These are phyloP conservation scores for Terebella lapidaria DNA, from an alignment of 2,888 invertebrate species.

Conservation along the genomic window DNA sequence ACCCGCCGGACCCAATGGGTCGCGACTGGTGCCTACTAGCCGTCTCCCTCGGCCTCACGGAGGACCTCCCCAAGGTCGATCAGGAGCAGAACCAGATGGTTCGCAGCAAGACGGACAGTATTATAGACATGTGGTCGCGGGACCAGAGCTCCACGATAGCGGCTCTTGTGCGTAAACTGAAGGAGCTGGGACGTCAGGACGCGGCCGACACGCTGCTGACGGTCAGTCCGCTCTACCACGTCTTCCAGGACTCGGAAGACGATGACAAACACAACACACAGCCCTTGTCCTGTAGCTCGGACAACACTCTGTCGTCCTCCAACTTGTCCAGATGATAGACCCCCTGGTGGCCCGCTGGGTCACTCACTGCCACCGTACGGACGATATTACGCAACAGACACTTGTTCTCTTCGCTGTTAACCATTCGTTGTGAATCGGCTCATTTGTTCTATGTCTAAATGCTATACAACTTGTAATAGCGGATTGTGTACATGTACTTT, in stretches of 20 bases:
- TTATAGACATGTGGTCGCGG: conserved; percentile 57
- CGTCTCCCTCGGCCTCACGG: conserved; percentile 58
- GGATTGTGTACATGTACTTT: too few species aligned
- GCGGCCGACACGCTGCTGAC: conserved; percentile 61
- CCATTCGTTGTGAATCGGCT: too few species aligned
- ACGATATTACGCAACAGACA: too few species aligned
- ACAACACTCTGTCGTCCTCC: background rate
- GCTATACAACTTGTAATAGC: too few species aligned
- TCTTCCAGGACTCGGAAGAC: background rate
- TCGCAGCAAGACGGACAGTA: conserved; percentile 52
- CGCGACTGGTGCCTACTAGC: conserved; percentile 60
- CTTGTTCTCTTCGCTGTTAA: too few species aligned
- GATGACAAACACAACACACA: background rate
- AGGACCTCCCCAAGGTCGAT: conserved; percentile 58
- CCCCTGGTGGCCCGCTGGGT: too few species aligned
- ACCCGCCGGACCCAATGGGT: conserved; percentile 58
- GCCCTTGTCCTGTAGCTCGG: background rate
- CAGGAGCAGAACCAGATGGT: conserved; percentile 36
- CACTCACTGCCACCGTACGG: too few species aligned
- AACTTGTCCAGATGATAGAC: background rate
- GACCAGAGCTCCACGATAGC: conserved; percentile 56
- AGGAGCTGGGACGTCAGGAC: conserved; percentile 62
- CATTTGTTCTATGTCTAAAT: too few species aligned
- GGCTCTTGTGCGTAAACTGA: conserved; percentile 59
- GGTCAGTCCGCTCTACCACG: background rate